Conservation (phyloP, 2,888 invertebrate species). For the Hylaea fasciaria region DNA sequence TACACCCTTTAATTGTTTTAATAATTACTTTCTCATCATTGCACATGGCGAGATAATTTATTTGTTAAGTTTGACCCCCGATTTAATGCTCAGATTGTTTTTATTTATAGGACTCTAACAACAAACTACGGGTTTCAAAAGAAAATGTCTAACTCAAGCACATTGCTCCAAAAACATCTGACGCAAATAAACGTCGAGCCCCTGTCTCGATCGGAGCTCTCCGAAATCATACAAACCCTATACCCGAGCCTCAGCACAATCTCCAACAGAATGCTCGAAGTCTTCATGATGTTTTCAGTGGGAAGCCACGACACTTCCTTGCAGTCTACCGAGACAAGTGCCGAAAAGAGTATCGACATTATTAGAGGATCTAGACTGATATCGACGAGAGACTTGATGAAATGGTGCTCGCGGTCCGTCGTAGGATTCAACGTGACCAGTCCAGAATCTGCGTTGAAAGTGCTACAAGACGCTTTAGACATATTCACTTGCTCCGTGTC, state of each 20-base stretch:
- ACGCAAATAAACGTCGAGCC: conserved; percentile 93
- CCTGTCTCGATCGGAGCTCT: conserved; percentile 89
- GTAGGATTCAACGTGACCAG: conserved; percentile 90
- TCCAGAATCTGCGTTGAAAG: conserved; percentile 87
- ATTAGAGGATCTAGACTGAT: conserved; percentile 86
- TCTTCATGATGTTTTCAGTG: conserved; percentile 92
- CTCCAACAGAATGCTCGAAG: conserved; percentile 90
- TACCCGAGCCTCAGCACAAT: conserved; percentile 90
- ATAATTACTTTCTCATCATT: not conserved
- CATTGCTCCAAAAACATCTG: conserved; percentile 92
- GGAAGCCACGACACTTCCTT: conserved; percentile 86
- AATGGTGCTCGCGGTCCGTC: conserved; percentile 93
- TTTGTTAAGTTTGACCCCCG: no score
- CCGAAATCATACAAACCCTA: conserved; percentile 87
- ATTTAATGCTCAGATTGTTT: no score
- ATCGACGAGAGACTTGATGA: conserved; percentile 95
- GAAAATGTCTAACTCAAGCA: conserved; percentile 86
- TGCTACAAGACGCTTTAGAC: conserved; percentile 95
- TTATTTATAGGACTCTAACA: conserved; percentile 81
- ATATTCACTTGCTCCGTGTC: conserved; percentile 94
- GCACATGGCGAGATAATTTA: no score
- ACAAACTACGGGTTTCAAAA: conserved; percentile 86
- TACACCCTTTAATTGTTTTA: conserved; percentile 50
- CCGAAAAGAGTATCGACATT: conserved; percentile 56
- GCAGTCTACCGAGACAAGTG: conserved; percentile 65